Conservation (phyloP, 2,888 invertebrate species). For the Plebejus anna region DNA sequence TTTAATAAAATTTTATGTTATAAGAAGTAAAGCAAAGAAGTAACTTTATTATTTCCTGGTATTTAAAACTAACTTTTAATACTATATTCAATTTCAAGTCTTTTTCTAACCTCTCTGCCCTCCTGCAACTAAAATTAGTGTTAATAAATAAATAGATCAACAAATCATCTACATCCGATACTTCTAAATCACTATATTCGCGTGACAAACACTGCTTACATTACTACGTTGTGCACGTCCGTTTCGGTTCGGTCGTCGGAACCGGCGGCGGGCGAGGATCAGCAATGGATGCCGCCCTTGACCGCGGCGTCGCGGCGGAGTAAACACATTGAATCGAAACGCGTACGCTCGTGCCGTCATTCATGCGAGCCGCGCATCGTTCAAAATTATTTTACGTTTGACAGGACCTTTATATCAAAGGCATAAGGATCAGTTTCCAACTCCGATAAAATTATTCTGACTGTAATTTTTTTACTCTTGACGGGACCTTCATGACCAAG, state of each 20-base stretch:
- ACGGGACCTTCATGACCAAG: background rate
- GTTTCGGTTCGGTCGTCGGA: constrained; percentile 31
- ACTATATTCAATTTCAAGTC: background rate
- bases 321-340: constrained; percentile 76
- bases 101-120: background rate
- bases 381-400: background rate
- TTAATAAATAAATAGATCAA: background rate
- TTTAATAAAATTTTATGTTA: background rate
- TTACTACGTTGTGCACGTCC: constrained; percentile 34
- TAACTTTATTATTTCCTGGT: background rate
- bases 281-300: constrained; percentile 71
- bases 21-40: background rate
- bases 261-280: constrained; percentile 47
- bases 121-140: background rate
- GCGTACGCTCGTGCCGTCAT: constrained; percentile 72
- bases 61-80: too few relatives aligned
- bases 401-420: background rate
- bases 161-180: background rate
- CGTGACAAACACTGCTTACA: background rate
- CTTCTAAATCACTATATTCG: background rate
- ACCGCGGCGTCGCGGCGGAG: constrained; percentile 63
- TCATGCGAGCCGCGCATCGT: constrained; percentile 69
- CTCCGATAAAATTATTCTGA: background rate
- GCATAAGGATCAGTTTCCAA: background rate
- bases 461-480: background rate